Conservation (phyloP, 1,140 invertebrate species). For the Lasioglossum baleicum region DNA sequence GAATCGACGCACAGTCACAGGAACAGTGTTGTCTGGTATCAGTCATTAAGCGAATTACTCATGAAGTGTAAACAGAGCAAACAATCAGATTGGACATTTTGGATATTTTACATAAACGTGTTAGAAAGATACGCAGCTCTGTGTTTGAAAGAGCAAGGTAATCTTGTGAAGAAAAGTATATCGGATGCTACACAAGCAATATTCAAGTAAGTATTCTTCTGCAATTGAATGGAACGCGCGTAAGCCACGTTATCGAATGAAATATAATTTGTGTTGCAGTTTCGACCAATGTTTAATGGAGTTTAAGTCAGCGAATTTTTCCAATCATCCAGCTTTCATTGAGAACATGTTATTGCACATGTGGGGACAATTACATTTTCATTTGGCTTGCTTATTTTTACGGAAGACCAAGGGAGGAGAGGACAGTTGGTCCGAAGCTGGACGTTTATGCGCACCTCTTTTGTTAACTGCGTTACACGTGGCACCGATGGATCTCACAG, state of each 20-base stretch:
- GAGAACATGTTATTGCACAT: constrained; percentile 87
- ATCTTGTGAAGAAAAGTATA: constrained; percentile 66
- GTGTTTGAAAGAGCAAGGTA: constrained; percentile 80
- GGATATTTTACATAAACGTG: constrained; percentile 85
- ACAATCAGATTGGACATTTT: constrained; percentile 84
- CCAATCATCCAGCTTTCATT: constrained; percentile 79
- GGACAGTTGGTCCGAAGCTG: constrained; percentile 84
- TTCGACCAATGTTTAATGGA: constrained; percentile 88
- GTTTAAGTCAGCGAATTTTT: constrained; percentile 79
- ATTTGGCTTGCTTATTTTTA: constrained; percentile 85
- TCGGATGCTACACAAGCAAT: constrained; percentile 75
- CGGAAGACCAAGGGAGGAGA: constrained; percentile 85
- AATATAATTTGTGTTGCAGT: constrained; percentile 77
- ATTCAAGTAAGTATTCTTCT: constrained; percentile 77
- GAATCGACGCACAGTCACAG: constrained; percentile 83
- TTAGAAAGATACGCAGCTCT: constrained; percentile 84
- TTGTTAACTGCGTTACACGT: constrained; percentile 84
- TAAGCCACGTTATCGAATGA: constrained; percentile 1
- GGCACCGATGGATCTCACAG: constrained; percentile 79
- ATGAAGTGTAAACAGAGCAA: constrained; percentile 79
- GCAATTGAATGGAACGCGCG: not conserved
- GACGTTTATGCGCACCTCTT: constrained; percentile 81
- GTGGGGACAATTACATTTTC: constrained; percentile 88
- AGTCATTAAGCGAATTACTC: constrained; percentile 85
- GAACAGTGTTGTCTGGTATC: constrained; percentile 88